Conservation (phyloP, 2,113 vertebrate species). For the Harpagus bidentatus region DNA sequence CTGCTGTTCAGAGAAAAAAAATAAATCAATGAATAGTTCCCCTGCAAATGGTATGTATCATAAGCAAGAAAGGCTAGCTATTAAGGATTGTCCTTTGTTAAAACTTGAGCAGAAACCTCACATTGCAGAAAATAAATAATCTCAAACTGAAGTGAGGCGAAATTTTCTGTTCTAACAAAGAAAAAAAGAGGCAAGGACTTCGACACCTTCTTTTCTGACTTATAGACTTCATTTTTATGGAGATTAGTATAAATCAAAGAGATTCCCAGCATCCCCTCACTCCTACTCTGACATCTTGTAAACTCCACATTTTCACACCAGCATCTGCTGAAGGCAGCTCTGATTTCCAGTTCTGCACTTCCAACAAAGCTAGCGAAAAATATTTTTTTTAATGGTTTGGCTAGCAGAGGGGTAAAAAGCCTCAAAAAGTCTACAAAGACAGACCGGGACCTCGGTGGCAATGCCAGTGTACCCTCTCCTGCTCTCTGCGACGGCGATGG, state of each 20-base stretch:
- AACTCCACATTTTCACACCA: not conserved
- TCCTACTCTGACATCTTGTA: not conserved
- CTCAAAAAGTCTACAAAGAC: not conserved
- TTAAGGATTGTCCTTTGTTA: not conserved
- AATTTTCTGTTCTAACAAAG: not conserved
- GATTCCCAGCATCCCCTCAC: not conserved
- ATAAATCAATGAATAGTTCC: not conserved
- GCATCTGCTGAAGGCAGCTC: not conserved
- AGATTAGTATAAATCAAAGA: not conserved
- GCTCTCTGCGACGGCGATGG: fast-evolving
- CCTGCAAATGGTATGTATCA: not conserved
- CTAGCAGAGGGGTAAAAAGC: not conserved
- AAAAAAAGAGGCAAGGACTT: not conserved
- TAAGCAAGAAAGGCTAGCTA: not conserved
- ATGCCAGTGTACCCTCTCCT: fast-evolving
- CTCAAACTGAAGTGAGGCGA: not conserved
- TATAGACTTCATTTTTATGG: not conserved
- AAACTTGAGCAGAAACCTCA: not conserved
- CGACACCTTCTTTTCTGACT: not conserved
- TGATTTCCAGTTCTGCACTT: not conserved
- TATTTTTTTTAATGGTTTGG: not conserved
- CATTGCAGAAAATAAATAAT: not conserved
- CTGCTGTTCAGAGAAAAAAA: not conserved
- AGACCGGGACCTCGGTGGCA: not conserved
- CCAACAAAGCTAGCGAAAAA: not conserved